Evolutionary conservation across 1,140 invertebrate species (phyloP), one percentile per base, ranked within the genome.

Genomic region (Agrypnia vestita): DNA sequence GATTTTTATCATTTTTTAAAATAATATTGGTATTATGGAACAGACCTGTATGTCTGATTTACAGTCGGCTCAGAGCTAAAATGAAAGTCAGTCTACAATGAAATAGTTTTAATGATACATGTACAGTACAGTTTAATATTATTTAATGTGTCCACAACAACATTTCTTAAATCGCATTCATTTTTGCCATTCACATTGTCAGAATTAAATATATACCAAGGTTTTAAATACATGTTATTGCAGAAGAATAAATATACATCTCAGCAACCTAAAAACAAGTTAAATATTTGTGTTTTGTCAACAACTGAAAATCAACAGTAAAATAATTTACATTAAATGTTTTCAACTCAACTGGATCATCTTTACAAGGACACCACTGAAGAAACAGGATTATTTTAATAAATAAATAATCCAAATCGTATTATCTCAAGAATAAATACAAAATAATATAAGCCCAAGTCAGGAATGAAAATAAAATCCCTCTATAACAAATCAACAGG

Each of bases 91-190:
- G 0, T 9, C 72, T 75, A 79, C 78, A 79, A 79, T 79, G 55
- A 79, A 80, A 80, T 80, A 80, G 62, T 80, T 80, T 80, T 80
- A 80, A 80, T 80, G 64, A 61, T 76, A 76, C 73, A 75, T 79
- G 73, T 80, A 80, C 74, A 76, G 74, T 75, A 79, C 59, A 75
- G 59, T 67, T 67, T 75, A 64, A 84, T 73, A 84, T 80, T 82
- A 84, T 84, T 85, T 86, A 84, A 84, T 84, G 84, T 84, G 80
- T 86, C 84, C 83, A 84, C 84, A 85, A 85, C 82, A 84, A 84
- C 59, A 84, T 84, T 84, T 84, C 83, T 84, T 84, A 84, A 84
- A 85, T 35, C 25, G 25, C 25, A 35, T 35, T 35, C 25, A 35
- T 84, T 83, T 13, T 67, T 51, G 44, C 61, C 73, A 44, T 15